Conservation (phyloP, 2,888 invertebrate genomes). For the Disparrhopalites patrizii region DNA sequence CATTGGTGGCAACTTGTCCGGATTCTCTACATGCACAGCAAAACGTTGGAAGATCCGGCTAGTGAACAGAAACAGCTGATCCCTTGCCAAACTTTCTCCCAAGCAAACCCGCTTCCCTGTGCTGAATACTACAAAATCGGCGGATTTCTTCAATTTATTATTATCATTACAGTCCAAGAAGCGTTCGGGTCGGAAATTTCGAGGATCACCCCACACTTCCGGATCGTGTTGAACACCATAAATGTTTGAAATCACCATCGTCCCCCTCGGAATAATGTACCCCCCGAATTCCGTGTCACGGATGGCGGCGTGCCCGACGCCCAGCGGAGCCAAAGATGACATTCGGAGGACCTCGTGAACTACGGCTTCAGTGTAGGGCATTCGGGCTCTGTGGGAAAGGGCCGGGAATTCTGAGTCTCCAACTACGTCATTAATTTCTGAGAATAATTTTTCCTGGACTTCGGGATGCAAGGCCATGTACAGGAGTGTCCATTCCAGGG, state of each 20-base stretch:
- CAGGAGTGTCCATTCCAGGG: background rate
- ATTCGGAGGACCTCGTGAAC: background rate
- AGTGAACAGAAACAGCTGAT: background rate
- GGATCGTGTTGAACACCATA: slow-evolving; percentile 2
- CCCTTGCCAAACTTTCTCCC: background rate
- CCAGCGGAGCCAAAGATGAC: background rate
- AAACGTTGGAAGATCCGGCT: too few relatives aligned
- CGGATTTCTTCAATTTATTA: background rate
- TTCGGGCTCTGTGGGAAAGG: background rate
- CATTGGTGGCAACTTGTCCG: too few relatives aligned
- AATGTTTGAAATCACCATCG: background rate
- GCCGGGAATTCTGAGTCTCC: background rate
- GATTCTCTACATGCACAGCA: too few relatives aligned
- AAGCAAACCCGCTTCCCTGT: background rate
- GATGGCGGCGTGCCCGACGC: background rate
- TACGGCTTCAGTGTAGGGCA: background rate
- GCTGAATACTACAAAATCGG: background rate
- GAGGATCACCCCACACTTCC: background rate
- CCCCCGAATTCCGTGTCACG: background rate
- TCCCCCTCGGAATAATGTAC: background rate
- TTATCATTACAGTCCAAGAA: background rate
- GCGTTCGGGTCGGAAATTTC: background rate
- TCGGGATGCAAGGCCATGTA: background rate
- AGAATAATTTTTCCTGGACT: too few relatives aligned
- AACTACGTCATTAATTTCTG: background rate